These are phyloP conservation scores for Lophura swinhoii DNA, from an alignment of 2,797 vertebrate genomes.

Conservation along the genomic window DNA sequence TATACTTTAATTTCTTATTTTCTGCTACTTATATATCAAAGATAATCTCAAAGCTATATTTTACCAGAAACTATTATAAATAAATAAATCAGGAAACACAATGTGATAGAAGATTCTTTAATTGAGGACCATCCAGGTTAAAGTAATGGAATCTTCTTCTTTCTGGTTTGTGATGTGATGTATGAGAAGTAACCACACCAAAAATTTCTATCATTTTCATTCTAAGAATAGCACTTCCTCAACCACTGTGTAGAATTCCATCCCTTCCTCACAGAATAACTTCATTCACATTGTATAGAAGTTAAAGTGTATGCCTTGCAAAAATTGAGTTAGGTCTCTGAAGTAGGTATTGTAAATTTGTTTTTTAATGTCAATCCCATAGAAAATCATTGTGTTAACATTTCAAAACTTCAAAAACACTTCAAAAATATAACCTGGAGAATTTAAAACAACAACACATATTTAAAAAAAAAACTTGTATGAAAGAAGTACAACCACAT, in stretches of 20 bases:
- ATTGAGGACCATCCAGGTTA: background rate
- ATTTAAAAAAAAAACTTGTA: background rate
- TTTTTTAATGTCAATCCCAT: background rate
- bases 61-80: background rate
- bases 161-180: background rate
- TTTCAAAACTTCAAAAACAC: background rate
- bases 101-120: background rate
- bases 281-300: background rate
- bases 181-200: background rate
- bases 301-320: rapidly evolving
- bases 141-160: background rate
- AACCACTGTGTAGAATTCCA: background rate
- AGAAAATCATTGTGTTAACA: background rate
- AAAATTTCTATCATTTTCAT: background rate
- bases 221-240: background rate
- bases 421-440: background rate
- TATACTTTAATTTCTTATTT: background rate
- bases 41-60: background rate
- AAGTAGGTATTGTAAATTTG: background rate
- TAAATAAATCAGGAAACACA: background rate
- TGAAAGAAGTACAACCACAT: background rate
- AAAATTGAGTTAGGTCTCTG: background rate
- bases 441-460: rapidly evolving
- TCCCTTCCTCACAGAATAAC: background rate
- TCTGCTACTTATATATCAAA: background rate